A percentile compares a stretch with the other conserved stretches of the same genome.
These are phyloP conservation scores for Orchestes rusci DNA, from an alignment of 2,888 invertebrate genomes.

Conservation along the genomic window DNA sequence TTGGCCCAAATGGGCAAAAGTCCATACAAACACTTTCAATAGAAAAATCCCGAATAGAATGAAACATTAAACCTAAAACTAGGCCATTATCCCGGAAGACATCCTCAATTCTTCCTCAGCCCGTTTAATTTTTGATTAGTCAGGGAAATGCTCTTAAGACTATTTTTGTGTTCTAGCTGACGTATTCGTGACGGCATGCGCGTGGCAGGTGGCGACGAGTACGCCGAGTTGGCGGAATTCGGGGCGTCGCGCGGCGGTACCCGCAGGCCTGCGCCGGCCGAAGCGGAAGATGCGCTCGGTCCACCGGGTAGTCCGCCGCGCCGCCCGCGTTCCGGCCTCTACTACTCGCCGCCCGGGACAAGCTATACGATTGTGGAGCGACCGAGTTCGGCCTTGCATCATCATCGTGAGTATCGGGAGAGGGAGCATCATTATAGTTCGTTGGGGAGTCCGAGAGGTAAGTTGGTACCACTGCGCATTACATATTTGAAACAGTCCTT, in stretches of 20 bases:
- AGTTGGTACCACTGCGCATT: no score
- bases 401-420: conserved; percentile 42
- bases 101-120: background rate
- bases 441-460: conserved; percentile 39
- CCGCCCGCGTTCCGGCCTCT: conserved; percentile 57
- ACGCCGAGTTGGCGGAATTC: conserved; percentile 45
- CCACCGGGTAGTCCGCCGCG: conserved; percentile 46
- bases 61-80: no score
- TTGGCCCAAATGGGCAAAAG: no score
- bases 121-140: no score
- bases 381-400: conserved; percentile 57
- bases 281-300: conserved; percentile 53
- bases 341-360: conserved; percentile 84
- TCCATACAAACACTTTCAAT: no score
- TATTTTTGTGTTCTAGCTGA: conserved; percentile 34
- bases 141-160: no score
- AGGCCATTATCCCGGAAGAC: background rate
- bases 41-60: no score
- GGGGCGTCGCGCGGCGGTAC: conserved; percentile 37
- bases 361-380: conserved; percentile 84
- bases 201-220: conserved; percentile 41
- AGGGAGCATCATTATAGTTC: conserved; percentile 47
- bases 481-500: no score
- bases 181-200: conserved; percentile 43
- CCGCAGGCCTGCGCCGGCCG: conserved; percentile 51